Evolutionary conservation across 2,113 vertebrate species (phyloP), one percentile per base, ranked within the genome.

Genomic region (Ctenodactylus gundi): DNA sequence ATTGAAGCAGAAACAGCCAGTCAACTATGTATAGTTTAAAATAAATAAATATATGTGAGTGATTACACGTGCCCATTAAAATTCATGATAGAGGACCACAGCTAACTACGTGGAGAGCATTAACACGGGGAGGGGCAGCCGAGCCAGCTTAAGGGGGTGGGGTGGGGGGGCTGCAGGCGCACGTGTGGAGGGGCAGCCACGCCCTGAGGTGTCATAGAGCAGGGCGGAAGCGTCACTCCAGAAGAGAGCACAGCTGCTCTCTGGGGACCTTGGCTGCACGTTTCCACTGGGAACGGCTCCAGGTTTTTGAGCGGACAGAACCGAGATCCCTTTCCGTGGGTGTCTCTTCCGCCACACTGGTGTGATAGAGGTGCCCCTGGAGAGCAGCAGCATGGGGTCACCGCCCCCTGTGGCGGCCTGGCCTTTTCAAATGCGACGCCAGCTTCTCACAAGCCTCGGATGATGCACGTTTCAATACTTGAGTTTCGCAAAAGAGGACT

Each of bases 121-220:
- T n/a, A 8, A 15, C 60, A 53, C 53, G 62, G 81, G 60, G 14
- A 41, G 62, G 6, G 25, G 14, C 1, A 3, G 41, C 36, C 31
- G 34, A 4, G 15, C 36, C 0, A 2, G n/a, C 9, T 41, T 39
- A 34, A 0, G 0, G 3, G 27, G 18, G 18, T 9, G 1, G 31
- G 8, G 14, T 17, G 18, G 18, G 13, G 1, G 31, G 8, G 14
- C 13, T 10, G 17, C 25, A 12, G 60, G 23, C 15, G 1, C n/a
- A 20, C 18, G 58, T 15, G 25, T 34, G 13, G 34, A 60, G n/a
- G 18, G 76, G 14, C 15, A 9, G 1, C 31, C 55, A 36, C n/a
- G n/a, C 36, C 84, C 58, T 49, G 21, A 82, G 1, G 13, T 8
- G 44, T 4, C 23, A 57, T 80, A 49, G 3, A 55, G n/a, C 15